A percentile compares a stretch with the other conserved stretches of the same genome.
phyloP scores from a whole-genome alignment of 2,888 invertebrate genomes.

The Actias luna region DNA sequence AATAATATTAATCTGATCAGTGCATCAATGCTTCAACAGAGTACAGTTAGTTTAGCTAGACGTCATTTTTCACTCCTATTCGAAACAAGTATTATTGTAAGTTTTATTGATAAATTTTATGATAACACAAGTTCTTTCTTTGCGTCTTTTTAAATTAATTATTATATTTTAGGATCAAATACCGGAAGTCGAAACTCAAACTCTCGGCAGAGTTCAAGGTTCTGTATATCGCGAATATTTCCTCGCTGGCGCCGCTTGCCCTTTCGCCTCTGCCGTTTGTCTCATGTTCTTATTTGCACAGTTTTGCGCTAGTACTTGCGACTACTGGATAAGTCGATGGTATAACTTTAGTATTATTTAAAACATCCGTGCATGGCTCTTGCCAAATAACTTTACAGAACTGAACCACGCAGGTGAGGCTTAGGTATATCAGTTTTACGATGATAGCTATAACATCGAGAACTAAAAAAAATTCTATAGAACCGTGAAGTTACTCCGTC shows the following conservation, averaged over 20 bases:
- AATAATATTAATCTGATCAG: slow-evolving; percentile 35
- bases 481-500: too few relatives aligned
- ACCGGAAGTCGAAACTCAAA: slow-evolving; percentile 62
- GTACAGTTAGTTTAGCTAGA: slow-evolving; percentile 54
- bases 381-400: neutral
- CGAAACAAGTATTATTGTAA: slow-evolving; percentile 53
- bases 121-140: neutral
- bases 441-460: too few relatives aligned
- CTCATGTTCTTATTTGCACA: slow-evolving; percentile 82
- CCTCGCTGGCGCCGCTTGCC: slow-evolving; percentile 54
- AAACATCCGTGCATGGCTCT: too few relatives aligned
- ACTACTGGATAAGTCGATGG: slow-evolving; percentile 75
- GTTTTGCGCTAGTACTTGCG: slow-evolving; percentile 67
- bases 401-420: too few relatives aligned
- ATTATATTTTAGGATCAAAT: slow-evolving; percentile 57
- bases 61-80: slow-evolving; percentile 55
- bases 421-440: neutral
- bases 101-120: slow-evolving; percentile 18
- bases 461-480: too few relatives aligned
- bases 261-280: slow-evolving; percentile 49
- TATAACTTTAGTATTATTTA: slow-evolving; percentile 29
- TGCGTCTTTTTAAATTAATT: neutral
- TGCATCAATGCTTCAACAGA: slow-evolving; percentile 41
- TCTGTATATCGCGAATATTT: slow-evolving; percentile 71
- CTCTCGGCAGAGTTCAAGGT: slow-evolving; percentile 59